Conservation (phyloP, 2,797 vertebrate genomes). For the Phalloptychus januarius region DNA sequence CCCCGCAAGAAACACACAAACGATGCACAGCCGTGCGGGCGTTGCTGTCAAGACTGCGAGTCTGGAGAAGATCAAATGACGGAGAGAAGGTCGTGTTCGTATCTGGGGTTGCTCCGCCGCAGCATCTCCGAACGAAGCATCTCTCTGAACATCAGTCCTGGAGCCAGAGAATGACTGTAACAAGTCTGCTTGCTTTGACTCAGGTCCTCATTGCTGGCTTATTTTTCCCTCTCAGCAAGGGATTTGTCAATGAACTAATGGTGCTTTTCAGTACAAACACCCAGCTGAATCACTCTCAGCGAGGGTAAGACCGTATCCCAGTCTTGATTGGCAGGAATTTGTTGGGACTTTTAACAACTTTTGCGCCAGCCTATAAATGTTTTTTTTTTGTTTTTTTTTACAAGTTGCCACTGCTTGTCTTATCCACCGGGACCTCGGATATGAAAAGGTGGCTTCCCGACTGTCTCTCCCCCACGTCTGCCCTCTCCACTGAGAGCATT, state of each 20-base stretch:
- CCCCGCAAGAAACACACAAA: slow-evolving; percentile 44
- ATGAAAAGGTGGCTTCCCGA: slow-evolving; percentile 48
- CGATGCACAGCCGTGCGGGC: slow-evolving; percentile 33
- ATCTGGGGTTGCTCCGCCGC: slow-evolving; percentile 37
- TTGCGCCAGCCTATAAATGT: slow-evolving; percentile 64
- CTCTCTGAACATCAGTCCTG: slow-evolving; percentile 11
- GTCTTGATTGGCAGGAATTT: slow-evolving; percentile 60
- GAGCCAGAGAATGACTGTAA: slow-evolving; percentile 17
- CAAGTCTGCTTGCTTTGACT: slow-evolving; percentile 17
- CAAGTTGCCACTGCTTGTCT: slow-evolving; percentile 60
- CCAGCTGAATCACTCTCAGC: slow-evolving; percentile 8
- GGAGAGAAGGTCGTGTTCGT: slow-evolving; percentile 32
- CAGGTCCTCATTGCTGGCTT: slow-evolving; percentile 10
- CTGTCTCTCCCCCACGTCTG: slow-evolving; percentile 50
- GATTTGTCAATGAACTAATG: background rate
- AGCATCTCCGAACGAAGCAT: background rate
- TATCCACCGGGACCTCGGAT: slow-evolving; percentile 53
- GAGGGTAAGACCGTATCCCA: slow-evolving; percentile 31
- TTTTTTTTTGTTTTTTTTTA: slow-evolving; percentile 42
- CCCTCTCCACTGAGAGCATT: slow-evolving; percentile 28
- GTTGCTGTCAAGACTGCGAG: slow-evolving; percentile 37
- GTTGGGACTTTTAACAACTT: slow-evolving; percentile 49
- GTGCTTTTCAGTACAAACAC: slow-evolving; percentile 17
- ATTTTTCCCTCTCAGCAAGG: slow-evolving; percentile 13
- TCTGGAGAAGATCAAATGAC: slow-evolving; percentile 57